Evolutionary conservation across 1,140 invertebrate species (phyloP), one percentile per base, ranked within the genome.

Genomic region (Zaprionus ornatus): DNA sequence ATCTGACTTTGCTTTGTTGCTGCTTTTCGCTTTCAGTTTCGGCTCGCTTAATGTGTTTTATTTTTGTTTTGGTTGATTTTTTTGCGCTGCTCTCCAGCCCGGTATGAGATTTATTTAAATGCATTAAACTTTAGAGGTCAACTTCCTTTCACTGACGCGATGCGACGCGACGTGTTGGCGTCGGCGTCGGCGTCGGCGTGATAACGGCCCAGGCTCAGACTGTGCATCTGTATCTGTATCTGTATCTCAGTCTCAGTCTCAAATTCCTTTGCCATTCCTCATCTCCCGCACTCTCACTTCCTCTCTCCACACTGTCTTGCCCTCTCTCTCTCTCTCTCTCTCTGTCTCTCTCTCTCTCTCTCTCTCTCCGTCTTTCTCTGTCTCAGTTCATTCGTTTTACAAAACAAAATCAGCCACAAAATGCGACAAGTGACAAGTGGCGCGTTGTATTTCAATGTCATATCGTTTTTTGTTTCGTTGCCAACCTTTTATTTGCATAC

Each of bases 81-180:
- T n/a, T 40, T 17, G n/a, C 9, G n/a, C 15, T 37, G 35, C 35
- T 37, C 40, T 45, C 59, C 35, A 32, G 21, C 29, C n/a, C n/a
- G 32, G 56, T 72, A 65, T 21, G 68, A 90, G 85, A 90, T 90
- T 90, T 90, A 90, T 90, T 90, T 90, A 90, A 90, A 90, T 90
- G 85, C 85, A 90, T 90, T 90, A 85, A 90, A 90, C 86, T 90
- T 90, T 90, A 90, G 85, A 90, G 85, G 85, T 90, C 85, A 90
- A 90, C 85, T 90, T 90, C 85, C 85, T 90, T 90, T 90, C 85
- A 90, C 85, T 79, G 79, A 45, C n/a, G 40, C 35, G 79, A 45
- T 7, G 40, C 35, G 35, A 37, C 35, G 59, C 42, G 73, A 72
- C 79, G 75, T 72, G 81, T 80, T 84, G 85, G 80, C 77, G 85